A percentile compares a stretch with the other conserved stretches of the same genome.
phyloP scores from a whole-genome alignment of 1,140 invertebrate species.

The Neodiprion virginianus region DNA sequence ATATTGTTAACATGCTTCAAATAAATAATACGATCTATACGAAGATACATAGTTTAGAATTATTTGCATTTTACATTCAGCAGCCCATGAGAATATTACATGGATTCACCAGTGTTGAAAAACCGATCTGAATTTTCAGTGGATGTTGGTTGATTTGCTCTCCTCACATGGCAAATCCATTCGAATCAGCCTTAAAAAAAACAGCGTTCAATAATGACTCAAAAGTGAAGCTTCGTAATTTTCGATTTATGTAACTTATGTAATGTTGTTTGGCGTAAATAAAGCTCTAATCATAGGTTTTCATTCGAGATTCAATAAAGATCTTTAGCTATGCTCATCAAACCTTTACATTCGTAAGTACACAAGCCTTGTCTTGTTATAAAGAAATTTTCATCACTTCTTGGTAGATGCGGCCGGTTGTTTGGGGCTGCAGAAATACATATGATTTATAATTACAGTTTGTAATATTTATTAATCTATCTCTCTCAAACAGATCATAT shows the following conservation, averaged over 20 bases:
- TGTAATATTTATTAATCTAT: not conserved
- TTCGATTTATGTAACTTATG: no score
- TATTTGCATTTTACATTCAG: not conserved
- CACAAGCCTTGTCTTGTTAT: constrained; percentile 6
- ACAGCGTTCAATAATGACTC: not conserved
- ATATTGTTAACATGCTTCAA: not conserved
- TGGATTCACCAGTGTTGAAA: not conserved
- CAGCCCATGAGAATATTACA: not conserved
- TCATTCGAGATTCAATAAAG: not conserved
- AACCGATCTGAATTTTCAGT: not conserved
- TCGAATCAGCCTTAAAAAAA: not conserved
- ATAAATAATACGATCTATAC: not conserved
- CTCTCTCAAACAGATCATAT: not conserved
- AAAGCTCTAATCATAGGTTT: no score
- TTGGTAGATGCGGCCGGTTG: constrained; percentile 7
- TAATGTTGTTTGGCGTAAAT: no score
- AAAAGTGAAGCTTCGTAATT: not conserved
- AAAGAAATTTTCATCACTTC: not conserved
- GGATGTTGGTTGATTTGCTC: not conserved
- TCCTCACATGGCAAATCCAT: not conserved
- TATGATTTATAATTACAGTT: not conserved
- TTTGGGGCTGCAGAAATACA: constrained; percentile 9
- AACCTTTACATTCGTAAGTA: constrained; percentile 8
- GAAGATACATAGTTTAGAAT: not conserved
- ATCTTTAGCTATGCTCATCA: not conserved